Conservation (phyloP, 2,113 vertebrate species). For the Thomomys bottae region DNA sequence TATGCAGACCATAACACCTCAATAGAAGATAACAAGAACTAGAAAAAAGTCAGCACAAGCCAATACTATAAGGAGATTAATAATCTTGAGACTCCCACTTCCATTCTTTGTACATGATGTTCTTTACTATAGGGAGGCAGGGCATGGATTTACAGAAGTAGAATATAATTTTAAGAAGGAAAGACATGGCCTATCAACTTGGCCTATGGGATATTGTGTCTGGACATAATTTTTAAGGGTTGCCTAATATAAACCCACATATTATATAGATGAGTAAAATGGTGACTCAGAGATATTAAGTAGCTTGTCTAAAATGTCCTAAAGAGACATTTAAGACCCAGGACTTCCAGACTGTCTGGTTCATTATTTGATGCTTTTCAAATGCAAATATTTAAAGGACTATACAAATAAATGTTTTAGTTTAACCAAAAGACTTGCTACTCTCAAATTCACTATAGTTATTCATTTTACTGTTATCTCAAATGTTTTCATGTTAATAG, state of each 20-base stretch:
- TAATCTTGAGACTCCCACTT: not conserved
- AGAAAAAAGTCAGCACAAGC: not conserved
- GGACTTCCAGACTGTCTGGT: not conserved
- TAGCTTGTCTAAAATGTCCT: not conserved
- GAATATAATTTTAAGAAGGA: slow-evolving; percentile 9
- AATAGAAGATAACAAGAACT: not conserved
- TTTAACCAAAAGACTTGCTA: not conserved
- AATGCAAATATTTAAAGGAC: slow-evolving; percentile 1
- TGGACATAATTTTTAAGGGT: not conserved
- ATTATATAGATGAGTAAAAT: slow-evolving; percentile 18
- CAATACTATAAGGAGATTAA: not conserved
- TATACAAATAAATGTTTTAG: slow-evolving; percentile 2
- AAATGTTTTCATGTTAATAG: slow-evolving; percentile 29
- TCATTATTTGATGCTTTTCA: not conserved
- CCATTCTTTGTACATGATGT: not conserved
- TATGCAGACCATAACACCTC: not conserved
- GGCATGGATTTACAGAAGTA: not conserved
- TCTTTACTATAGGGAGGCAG: not conserved
- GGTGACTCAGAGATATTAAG: not conserved
- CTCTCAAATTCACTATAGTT: not conserved
- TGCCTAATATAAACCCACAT: not conserved
- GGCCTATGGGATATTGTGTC: not conserved
- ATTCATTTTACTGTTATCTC: not conserved
- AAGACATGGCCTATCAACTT: not conserved
- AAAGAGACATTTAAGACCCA: not conserved